Evolutionary conservation across 2,113 vertebrate genomes (phyloP).

Genomic region (human (Homo sapiens)): DNA sequence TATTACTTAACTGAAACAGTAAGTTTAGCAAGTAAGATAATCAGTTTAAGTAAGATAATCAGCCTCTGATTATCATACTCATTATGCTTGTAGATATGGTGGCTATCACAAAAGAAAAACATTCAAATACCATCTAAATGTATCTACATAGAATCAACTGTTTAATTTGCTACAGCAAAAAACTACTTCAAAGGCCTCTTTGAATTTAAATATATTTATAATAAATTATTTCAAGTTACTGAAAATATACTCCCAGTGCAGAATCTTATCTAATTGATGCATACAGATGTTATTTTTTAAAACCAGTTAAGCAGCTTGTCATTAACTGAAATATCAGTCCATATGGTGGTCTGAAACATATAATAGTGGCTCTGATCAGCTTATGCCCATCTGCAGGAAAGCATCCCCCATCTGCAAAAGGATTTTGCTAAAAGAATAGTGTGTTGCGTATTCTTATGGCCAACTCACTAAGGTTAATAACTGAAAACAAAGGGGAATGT

Average conservation of each 20-base stretch:
- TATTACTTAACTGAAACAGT: background rate
- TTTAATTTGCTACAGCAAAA: background rate
- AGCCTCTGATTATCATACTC: background rate
- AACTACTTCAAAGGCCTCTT: background rate
- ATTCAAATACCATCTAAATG: background rate
- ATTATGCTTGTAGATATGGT: background rate
- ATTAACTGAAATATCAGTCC: background rate
- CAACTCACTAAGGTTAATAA: constrained; percentile 70
- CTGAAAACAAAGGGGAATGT: constrained; percentile 87
- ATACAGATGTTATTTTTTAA: background rate
- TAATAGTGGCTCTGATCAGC: background rate
- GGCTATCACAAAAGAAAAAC: background rate
- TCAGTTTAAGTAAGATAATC: background rate
- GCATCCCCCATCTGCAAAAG: constrained; percentile 61
- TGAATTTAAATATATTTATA: constrained; percentile 7
- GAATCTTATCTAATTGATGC: background rate
- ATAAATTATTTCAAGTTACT: constrained; percentile 14
- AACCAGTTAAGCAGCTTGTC: background rate
- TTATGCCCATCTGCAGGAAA: constrained; percentile 67
- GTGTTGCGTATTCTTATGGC: constrained; percentile 69
- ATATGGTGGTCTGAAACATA: background rate
- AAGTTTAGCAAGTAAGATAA: background rate
- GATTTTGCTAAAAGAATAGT: constrained; percentile 78
- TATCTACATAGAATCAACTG: background rate
- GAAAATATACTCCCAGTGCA: background rate